These are phyloP conservation scores for Chrysaora quinquecirrha DNA, from an alignment of 30 jellyfish, hydroid and myxozoan genomes.

Conservation along the genomic window DNA sequence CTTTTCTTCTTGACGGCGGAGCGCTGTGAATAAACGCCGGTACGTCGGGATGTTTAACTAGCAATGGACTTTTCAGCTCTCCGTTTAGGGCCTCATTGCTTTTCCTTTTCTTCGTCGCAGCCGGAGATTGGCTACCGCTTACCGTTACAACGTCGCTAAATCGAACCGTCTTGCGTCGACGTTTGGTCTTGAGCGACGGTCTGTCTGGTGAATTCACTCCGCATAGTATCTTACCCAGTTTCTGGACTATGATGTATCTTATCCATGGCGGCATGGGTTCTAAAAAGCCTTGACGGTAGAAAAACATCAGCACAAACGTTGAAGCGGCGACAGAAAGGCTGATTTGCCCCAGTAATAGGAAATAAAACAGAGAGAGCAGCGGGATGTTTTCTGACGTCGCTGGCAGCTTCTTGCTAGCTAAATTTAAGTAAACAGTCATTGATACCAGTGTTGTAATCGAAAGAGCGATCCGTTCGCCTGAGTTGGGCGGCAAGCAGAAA, in stretches of 20 bases:
- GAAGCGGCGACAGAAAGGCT: slow-evolving; percentile 75
- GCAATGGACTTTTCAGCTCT: not conserved
- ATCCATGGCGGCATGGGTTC: slow-evolving; percentile 80
- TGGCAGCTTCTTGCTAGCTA: slow-evolving; percentile 75
- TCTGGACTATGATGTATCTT: slow-evolving; percentile 46
- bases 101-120: slow-evolving; percentile 9
- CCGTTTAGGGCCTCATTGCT: slow-evolving; percentile 28
- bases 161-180: slow-evolving; percentile 64
- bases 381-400: slow-evolving; percentile 83
- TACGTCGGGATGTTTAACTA: not conserved
- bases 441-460: slow-evolving; percentile 74
- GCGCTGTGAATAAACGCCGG: not conserved
- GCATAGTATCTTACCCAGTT: slow-evolving; percentile 58
- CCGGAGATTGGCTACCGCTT: slow-evolving; percentile 54
- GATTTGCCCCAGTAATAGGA: slow-evolving; percentile 62
- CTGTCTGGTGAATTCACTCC: slow-evolving; percentile 20
- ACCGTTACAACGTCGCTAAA: slow-evolving; percentile 65
- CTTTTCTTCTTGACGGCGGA: not conserved
- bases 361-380: slow-evolving; percentile 62
- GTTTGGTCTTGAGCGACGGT: slow-evolving; percentile 4
- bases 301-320: slow-evolving; percentile 53
- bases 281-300: slow-evolving; percentile 59
- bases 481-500: slow-evolving; percentile 73
- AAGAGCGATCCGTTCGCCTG: slow-evolving; percentile 77
- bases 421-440: slow-evolving; percentile 74